Conservation (phyloP, 2,888 invertebrate genomes). For the Machimus atricapillus region DNA sequence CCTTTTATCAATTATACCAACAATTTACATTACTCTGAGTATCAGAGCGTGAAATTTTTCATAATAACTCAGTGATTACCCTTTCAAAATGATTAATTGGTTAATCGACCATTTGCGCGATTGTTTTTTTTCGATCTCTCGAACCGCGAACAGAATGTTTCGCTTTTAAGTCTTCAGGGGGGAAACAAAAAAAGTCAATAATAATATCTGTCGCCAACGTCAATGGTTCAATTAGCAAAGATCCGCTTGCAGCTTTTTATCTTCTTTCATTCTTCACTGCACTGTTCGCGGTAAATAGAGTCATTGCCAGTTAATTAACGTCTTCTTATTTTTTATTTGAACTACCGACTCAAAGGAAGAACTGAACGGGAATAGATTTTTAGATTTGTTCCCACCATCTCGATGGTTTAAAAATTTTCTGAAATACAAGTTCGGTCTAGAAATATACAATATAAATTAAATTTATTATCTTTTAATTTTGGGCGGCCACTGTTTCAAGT, state of each 20-base stretch:
- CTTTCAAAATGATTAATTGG: constrained; percentile 31
- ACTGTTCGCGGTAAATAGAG: constrained; percentile 1
- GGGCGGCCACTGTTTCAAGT: no score
- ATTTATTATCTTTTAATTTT: not conserved
- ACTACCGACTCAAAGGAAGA: not conserved
- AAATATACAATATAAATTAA: not conserved
- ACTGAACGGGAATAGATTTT: not conserved
- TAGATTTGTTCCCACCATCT: not conserved
- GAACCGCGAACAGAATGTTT: not conserved
- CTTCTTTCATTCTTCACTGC: not conserved
- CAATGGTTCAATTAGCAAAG: constrained; percentile 22
- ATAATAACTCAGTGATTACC: constrained; percentile 17
- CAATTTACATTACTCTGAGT: constrained; percentile 3
- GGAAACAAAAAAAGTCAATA: not conserved
- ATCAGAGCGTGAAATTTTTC: constrained; percentile 30
- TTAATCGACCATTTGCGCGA: constrained; percentile 20
- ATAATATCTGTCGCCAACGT: not conserved
- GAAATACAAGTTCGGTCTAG: not conserved
- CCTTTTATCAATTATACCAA: not conserved
- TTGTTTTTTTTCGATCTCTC: not conserved
- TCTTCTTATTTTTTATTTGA: not conserved
- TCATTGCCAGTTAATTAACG: constrained; percentile 3
- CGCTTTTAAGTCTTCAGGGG: not conserved
- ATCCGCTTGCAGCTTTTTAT: constrained; percentile 14
- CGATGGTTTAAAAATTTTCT: not conserved